Evolutionary conservation across 2,888 invertebrate genomes (phyloP), one percentile per base, ranked within the genome.

Genomic region (Polymixis lichenea): DNA sequence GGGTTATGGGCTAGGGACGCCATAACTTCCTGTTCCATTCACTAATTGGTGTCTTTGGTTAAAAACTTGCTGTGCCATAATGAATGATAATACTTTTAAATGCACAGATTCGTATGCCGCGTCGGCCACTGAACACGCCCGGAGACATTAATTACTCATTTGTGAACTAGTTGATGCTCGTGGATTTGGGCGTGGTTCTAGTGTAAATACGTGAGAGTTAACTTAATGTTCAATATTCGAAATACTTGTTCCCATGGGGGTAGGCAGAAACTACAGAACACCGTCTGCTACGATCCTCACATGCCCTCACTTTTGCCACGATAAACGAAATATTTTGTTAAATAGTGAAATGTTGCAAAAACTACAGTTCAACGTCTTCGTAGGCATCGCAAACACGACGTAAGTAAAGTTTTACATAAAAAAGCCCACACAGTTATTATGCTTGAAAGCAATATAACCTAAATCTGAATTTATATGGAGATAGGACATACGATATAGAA

Each of bases 21-120:
- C 87, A 83, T 77, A 77, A 72, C 84, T 87, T 87, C 88, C 87
- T 86, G 86, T 77, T 69, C 80, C 87, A 88, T 87, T 85, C 92
- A 89, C 93, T 94, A 94, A 94, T 94, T 94, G 93, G 92, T 89
- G 84, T 78, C 86, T 77, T 83, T 84, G 86, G 91, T 90, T 91
- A 94, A 92, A 92, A 91, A 91, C 86, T 88, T 25, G 87, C 84
- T 79, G 77, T 79, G 87, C 91, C 89, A 88, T 91, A 92, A 91
- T 88, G 74, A 87, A 91, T 92, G 93, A 90, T 94, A 94, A 95
- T 95, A 91, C 92, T 91, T 92, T 92, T 91, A 94, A 95, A 96
- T 95, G 91, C 91, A 92, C 91, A 94, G 94, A 96, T 96, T 96
- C 91, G 96, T 96, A 96, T 96, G 92, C 96, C 83, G 87, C 89